A percentile compares a stretch with the other conserved stretches of the same genome.
Evolutionary conservation across 1,140 invertebrate species (phyloP).

Genomic region (Drosophila seguyi): DNA sequence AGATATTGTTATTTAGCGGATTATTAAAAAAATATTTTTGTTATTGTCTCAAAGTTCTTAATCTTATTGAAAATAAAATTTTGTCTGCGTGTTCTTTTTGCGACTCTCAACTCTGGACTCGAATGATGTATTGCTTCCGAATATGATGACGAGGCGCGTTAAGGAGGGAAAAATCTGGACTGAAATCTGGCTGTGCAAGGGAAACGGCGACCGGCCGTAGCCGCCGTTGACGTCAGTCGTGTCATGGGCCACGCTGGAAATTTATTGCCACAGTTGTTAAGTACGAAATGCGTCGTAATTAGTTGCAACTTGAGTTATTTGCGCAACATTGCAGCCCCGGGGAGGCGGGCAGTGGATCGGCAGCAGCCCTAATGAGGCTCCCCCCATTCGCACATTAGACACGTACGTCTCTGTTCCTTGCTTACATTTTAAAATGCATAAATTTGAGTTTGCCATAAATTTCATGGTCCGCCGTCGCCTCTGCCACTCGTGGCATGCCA

Average conservation of each 20-base stretch:
- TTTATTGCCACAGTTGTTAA: slow-evolving; percentile 82
- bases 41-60: background rate
- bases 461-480: slow-evolving; percentile 49
- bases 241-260: slow-evolving; percentile 78
- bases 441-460: slow-evolving; percentile 73
- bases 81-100: slow-evolving; percentile 11
- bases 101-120: slow-evolving; percentile 25
- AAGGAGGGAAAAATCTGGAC: slow-evolving; percentile 55
- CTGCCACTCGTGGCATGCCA: slow-evolving; percentile 67
- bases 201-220: slow-evolving; percentile 47
- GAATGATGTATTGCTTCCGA: slow-evolving; percentile 83
- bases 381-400: slow-evolving; percentile 76
- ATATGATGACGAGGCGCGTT: slow-evolving; percentile 82
- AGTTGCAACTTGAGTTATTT: slow-evolving; percentile 84
- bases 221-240: slow-evolving; percentile 66
- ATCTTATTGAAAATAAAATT: background rate
- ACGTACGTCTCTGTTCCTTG: slow-evolving; percentile 68
- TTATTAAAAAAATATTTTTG: background rate
- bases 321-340: slow-evolving; percentile 72
- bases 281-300: slow-evolving; percentile 82
- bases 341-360: background rate
- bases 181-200: slow-evolving; percentile 47
- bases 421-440: slow-evolving; percentile 77
- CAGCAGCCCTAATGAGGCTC: slow-evolving; percentile 57
- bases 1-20: background rate